Conservation (phyloP, 2,797 vertebrate species). For the Spea hammondii region DNA sequence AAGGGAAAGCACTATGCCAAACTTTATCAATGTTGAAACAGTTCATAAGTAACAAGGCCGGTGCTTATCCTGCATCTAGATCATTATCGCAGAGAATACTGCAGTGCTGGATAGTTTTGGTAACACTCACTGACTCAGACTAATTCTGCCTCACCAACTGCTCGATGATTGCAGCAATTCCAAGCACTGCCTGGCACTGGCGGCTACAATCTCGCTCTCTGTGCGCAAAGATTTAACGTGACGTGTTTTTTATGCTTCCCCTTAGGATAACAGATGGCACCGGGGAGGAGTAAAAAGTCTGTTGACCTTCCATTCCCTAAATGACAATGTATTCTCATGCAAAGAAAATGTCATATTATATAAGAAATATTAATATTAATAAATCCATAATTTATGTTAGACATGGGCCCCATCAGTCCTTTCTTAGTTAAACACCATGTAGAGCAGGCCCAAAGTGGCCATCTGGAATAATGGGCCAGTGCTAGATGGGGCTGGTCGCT, state of each 20-base stretch:
- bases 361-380: too few relatives aligned
- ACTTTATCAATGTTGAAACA: too few relatives aligned
- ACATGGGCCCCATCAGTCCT: too few relatives aligned
- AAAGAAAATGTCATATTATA: too few relatives aligned
- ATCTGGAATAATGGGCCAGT: too few relatives aligned
- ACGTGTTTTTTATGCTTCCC: not conserved
- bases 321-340: not conserved
- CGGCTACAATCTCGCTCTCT: slow-evolving; percentile 4
- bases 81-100: slow-evolving; percentile 5
- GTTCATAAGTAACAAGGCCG: not conserved
- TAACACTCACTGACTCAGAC: slow-evolving; percentile 13
- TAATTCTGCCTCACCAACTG: slow-evolving; percentile 26
- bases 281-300: slow-evolving; percentile 28
- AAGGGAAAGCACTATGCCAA: too few relatives aligned
- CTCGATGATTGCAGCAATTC: not conserved
- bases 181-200: slow-evolving; percentile 2
- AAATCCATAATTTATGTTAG: too few relatives aligned
- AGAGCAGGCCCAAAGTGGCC: too few relatives aligned
- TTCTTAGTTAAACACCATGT: too few relatives aligned
- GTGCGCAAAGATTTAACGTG: not conserved
- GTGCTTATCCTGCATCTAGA: slow-evolving; percentile 10
- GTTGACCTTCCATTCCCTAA: slow-evolving; percentile 16
- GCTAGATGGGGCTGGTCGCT: too few relatives aligned
- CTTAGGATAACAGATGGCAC: slow-evolving; percentile 18
- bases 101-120: slow-evolving; percentile 10